Base-by-base conservation (phyloP, 2,797 vertebrate genomes). In the Pseudochirops cupreus region DNA sequence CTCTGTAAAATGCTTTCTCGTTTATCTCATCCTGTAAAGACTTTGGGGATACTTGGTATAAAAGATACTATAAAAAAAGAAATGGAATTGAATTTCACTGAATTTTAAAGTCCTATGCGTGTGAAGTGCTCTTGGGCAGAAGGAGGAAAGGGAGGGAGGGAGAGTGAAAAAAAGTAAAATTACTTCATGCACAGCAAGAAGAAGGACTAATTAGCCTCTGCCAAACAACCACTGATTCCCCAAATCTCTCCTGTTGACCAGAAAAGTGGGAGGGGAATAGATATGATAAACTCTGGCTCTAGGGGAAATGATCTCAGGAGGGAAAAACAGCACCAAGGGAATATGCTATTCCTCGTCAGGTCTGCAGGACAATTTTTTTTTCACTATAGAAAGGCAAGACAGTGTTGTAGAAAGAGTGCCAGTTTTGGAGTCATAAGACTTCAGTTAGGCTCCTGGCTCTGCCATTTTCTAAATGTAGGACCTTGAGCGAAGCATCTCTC, bases 271-370 rank as follows among this genome's bases (percentile, higher is more conserved):
- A 91, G 46, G 96, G 96, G 96, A 96, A 90, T 59, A 57, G 46
- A 3, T 52, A 57, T 7, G 91, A 94, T 94, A 97, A 96, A 95
- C 95, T 96, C 91, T 5, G 16, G 91, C 53, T 95, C 1, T 1
- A 39, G 33, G 96, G 94, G 97, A 95, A 14, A 5, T 3, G 29
- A 16, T 50, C 96, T 93, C 94, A 52, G 10, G 90, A 58, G 96
- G 94, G 39, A 95, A 26, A 87, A 50, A 12, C 57, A 95, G 94
- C 26, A 33, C 13, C 9, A 74, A 58, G 95, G 28, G 97, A 94
- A 94, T 95, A 92, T 46, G 39, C 91, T 95, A 82, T 67, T 96
- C 24, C 54, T 0, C 97, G 97, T 97, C 97, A 96, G 97, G 97
- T 98, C 97, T 97, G 26, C 82, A 67, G 31, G 92, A n/a, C 24